Evolutionary conservation across 2,888 invertebrate genomes (phyloP), one percentile per base, ranked within the genome.

Genomic region (Diaprepes abbreviatus): DNA sequence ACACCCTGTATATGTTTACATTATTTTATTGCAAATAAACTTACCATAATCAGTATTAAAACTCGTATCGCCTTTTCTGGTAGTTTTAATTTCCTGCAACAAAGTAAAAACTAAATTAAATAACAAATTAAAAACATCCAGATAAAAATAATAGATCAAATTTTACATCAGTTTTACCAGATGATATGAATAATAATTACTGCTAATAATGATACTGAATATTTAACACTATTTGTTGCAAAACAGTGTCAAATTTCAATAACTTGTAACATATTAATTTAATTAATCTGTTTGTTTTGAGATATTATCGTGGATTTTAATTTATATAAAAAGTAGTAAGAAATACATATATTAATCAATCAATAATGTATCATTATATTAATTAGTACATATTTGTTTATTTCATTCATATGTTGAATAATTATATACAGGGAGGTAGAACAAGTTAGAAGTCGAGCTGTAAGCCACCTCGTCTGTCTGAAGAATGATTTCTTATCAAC

Each of bases 61-160:
- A 71, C 74, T 71, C 72, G 73, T 71, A 74, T 73, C 73, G 74
- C 74, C 74, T 76, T 75, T 73, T 71, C 74, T 75, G 75, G 75
- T 77, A 74, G 74, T 71, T 75, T 76, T 75, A 74, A 75, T 77
- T 74, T 75, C 74, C 76, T 76, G 74, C n/a, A 77, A 77, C 76
- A 76, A 76, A 74, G 59, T 71, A 67, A 74, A 72, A 73, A 73
- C 63, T 31, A 65, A 64, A 63, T 74, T 72, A 74, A 63, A 73
- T 60, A 66, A 68, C 52, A 28, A 58, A 50, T 57, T 35, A 65
- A 64, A 64, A 52, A 73, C 35, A 66, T 50, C 54, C 73, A 33
- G n/a, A 24, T 4, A 33, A 16, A 21, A 24, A 58, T 21, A 40
- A n/a, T 17, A 31, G 33, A 35, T 28, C 4, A 19, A 43, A 45